Evolutionary conservation across 2,113 vertebrate genomes (phyloP), one percentile per base, ranked within the genome.

Genomic region (Actinemys pallida): DNA sequence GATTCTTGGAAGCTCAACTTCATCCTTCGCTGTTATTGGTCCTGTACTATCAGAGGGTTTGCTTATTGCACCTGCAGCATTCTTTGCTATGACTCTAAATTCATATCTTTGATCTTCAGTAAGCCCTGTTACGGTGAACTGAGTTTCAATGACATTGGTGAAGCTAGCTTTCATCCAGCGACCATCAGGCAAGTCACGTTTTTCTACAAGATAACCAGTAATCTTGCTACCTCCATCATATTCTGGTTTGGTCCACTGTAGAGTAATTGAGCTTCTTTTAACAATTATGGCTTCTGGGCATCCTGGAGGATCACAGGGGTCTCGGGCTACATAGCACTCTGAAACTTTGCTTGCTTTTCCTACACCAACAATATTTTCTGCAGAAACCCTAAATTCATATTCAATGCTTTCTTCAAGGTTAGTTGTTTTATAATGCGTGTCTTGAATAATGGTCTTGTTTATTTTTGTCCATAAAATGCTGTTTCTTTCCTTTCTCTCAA

Each of bases 81-180:
- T 99, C 98, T 99, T 99, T 96, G 99, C 99, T 98, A 99, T 99
- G 88, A 99, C 99, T 99, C 99, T 99, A 93, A 99, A 99, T 97
- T 99, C 99, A 10, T 99, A 99, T 97, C 99, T 99, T 93, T 99
- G 98, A 95, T 99, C 99, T 98, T 99, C 99, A 85, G 99, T 99
- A 84, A 99, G 98, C 45, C 99, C 99, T 93, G 99, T 99, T 84
- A 99, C 98, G 84, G 99, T 99, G 96, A 99, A 99, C n/a, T 99
- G 98, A 88, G 99, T 99, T 98, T 99, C 99, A 97, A 99, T 99
- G 25, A 99, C 97, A 97, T 99, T 99, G 76, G 99, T 99, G 95
- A 99, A 99, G 94, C 99, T 99, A 14, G 99, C 99, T 97, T 99
- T 99, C 97, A 98, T 99, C 99, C 99, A 99, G 57, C 99, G 99